These are phyloP conservation scores for Cephalopachus bancanus DNA, from an alignment of 2,797 vertebrate genomes.

Conservation along the genomic window DNA sequence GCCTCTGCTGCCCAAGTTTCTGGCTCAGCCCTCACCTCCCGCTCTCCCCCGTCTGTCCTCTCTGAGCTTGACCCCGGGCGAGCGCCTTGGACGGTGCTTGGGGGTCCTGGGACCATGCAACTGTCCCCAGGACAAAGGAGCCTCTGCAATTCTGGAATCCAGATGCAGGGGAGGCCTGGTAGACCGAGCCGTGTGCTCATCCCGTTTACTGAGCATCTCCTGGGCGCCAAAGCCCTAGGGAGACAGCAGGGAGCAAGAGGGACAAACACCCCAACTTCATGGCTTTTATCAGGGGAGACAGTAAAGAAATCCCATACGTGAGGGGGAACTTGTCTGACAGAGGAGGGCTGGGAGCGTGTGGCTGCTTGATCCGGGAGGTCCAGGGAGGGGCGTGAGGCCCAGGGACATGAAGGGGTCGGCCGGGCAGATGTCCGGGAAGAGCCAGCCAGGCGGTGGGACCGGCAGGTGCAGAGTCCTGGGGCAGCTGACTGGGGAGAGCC, in stretches of 20 bases:
- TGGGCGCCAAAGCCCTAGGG: not conserved
- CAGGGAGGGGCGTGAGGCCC: not conserved
- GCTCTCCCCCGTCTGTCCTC: not conserved
- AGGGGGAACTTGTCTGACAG: no score
- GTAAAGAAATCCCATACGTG: not conserved
- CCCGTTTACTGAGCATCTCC: not conserved
- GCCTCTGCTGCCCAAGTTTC: not conserved
- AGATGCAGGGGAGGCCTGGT: not conserved
- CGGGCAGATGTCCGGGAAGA: not conserved
- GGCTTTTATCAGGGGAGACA: not conserved
- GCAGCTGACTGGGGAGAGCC: not conserved
- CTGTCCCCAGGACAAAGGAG: not conserved
- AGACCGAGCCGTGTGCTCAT: not conserved
- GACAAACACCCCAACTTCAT: not conserved
- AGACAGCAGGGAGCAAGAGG: not conserved
- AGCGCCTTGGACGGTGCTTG: rapidly evolving
- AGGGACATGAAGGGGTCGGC: not conserved
- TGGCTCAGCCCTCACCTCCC: not conserved
- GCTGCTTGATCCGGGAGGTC: no score
- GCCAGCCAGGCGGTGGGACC: not conserved
- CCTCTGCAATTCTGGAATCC: not conserved
- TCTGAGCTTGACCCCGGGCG: not conserved
- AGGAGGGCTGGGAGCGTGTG: no score
- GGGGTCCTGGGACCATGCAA: no score
- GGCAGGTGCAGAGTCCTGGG: constrained; percentile 35